Base-by-base conservation (phyloP, 2,888 invertebrate species). In the Drosophila formosana region DNA sequence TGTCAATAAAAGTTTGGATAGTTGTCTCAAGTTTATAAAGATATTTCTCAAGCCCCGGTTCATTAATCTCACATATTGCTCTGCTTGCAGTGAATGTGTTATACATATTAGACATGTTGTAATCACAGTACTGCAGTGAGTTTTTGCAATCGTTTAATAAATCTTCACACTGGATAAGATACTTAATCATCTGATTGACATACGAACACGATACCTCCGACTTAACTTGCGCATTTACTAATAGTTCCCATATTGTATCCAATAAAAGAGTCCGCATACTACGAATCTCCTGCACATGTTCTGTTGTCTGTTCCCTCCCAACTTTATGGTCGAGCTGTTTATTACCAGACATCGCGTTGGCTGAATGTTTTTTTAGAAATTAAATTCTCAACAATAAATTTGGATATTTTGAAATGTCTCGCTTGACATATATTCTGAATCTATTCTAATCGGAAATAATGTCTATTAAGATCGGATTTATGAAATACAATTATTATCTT, bases 391-490 rank as follows among this genome's bases (percentile, higher is more conserved):
- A 58, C 58, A 51, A 51, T 32, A 39, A 58, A 58, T 64, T 63
- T 37, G 23, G 9, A 32, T 18, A 5, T 41, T 4, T 37, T n/a
- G 30, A 23, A 18, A 23, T 28, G 11, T 0, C 7, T 5, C 8
- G n/a, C 0, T 8, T 71, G 71, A 63, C 56, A 26, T 52, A 39
- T 37, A 53, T 53, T 68, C 9, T 62, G 41, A 51, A 46, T 30
- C 7, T 39, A 53, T 5, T 43, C 13, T 4, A 11, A 47, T 4
- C 8, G 13, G 11, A 7, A 41, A 37, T 9, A 37, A 41, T 18
- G 3, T 7, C 18, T 41, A 41, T 41, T 41, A 6, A 41, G 13
- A 39, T 18, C 7, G 18, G 1, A 18, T 18, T 18, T 18, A 39
- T 9, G 9, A 32, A 37, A 5, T n/a, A 4, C 5, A 4, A 37